Conservation (phyloP, 2,797 vertebrate species). For the Micropoecilia bifurca region DNA sequence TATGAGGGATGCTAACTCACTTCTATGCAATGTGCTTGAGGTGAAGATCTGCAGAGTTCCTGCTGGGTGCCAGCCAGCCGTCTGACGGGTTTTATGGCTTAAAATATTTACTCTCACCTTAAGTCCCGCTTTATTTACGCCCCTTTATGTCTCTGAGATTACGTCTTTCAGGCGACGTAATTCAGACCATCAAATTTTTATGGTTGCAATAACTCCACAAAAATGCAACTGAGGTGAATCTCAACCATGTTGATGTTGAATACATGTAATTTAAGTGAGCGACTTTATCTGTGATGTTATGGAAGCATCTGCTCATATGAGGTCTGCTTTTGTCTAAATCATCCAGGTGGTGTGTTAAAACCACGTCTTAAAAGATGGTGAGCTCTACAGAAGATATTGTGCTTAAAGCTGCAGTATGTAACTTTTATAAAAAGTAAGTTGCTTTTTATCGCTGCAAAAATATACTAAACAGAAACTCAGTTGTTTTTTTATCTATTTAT, state of each 20-base stretch:
- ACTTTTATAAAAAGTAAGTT: too few relatives aligned
- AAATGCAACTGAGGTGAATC: not conserved
- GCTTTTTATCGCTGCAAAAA: too few relatives aligned
- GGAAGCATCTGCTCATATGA: not conserved
- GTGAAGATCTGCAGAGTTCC: not conserved
- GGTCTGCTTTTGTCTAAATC: not conserved
- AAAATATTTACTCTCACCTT: not conserved
- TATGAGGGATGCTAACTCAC: not conserved
- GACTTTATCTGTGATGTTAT: not conserved
- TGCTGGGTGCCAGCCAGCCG: not conserved
- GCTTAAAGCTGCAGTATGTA: too few relatives aligned
- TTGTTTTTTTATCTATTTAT: too few relatives aligned
- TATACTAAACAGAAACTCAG: too few relatives aligned
- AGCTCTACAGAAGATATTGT: not conserved
- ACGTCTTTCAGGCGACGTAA: not conserved
- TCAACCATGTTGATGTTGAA: not conserved
- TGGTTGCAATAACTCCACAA: not conserved
- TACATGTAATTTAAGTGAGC: not conserved
- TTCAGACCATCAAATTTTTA: not conserved
- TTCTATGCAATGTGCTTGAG: not conserved
- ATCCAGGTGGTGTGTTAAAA: not conserved
- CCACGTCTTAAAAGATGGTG: not conserved
- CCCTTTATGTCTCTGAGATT: not conserved
- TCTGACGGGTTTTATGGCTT: not conserved
- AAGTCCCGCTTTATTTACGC: not conserved